Conservation (phyloP, 2,797 vertebrate genomes). For the Semotilus atromaculatus region DNA sequence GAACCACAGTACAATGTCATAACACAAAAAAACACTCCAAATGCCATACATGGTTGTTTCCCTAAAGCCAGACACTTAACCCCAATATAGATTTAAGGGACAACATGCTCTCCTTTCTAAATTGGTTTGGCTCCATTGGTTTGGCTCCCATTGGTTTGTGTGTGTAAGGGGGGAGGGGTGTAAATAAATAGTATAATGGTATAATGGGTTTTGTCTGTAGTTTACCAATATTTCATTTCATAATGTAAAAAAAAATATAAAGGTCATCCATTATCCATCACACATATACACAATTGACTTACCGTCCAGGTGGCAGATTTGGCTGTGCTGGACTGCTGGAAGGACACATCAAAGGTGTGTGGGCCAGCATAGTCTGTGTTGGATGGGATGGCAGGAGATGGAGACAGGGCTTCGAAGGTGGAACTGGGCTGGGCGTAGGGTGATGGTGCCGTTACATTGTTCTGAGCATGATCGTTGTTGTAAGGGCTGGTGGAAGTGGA, state of each 20-base stretch:
- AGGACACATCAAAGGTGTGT: constrained; percentile 98
- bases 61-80: constrained; percentile 49
- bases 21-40: background rate
- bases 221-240: background rate
- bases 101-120: background rate
- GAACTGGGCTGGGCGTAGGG: constrained; percentile 98
- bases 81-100: constrained; percentile 11
- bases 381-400: constrained; percentile 97
- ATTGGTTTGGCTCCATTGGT: background rate
- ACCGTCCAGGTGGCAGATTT: constrained; percentile 99
- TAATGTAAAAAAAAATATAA: background rate
- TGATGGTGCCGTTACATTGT: constrained; percentile 93
- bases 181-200: background rate
- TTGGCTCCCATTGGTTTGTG: background rate
- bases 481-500: constrained; percentile 98
- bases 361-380: constrained; percentile 99
- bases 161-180: background rate
- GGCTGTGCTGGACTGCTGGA: constrained; percentile 98
- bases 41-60: constrained; percentile 34
- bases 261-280: background rate
- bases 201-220: background rate
- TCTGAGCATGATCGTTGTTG: constrained; percentile 93
- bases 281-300: constrained; percentile 68
- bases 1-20: constrained; percentile 24
- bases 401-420: constrained; percentile 95